Evolutionary conservation across 2,113 vertebrate genomes (phyloP).

Genomic region (Channa maculata): DNA sequence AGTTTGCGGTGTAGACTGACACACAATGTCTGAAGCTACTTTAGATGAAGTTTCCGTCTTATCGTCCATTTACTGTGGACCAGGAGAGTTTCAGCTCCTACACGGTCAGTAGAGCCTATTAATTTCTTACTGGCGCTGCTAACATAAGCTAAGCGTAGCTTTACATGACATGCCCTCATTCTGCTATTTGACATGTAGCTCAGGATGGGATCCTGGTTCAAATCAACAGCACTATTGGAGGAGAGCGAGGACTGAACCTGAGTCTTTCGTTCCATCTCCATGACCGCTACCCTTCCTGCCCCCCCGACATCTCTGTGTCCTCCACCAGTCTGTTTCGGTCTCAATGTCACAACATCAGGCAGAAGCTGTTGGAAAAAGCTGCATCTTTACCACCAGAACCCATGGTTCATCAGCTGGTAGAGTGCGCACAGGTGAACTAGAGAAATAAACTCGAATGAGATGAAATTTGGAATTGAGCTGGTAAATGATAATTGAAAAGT

Average conservation of each 20-base stretch:
- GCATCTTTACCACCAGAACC: slow-evolving; percentile 46
- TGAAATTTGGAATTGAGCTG: no score
- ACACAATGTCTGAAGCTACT: slow-evolving; percentile 75
- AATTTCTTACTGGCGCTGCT: not conserved
- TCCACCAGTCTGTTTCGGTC: slow-evolving; percentile 37
- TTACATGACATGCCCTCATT: not conserved
- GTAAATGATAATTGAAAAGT: no score
- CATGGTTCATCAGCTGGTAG: slow-evolving; percentile 59
- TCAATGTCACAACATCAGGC: slow-evolving; percentile 55
- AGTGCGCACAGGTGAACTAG: slow-evolving; percentile 47
- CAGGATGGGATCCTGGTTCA: slow-evolving; percentile 54
- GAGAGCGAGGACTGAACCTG: slow-evolving; percentile 7
- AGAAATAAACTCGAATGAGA: no score
- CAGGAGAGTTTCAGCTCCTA: slow-evolving; percentile 81
- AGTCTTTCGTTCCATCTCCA: slow-evolving; percentile 51
- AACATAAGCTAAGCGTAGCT: not conserved
- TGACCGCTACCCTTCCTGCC: slow-evolving; percentile 43
- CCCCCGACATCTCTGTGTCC: slow-evolving; percentile 59
- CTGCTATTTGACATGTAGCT: slow-evolving; percentile 13
- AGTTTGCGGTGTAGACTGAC: not conserved
- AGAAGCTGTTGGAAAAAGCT: slow-evolving; percentile 52
- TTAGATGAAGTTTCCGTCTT: slow-evolving; percentile 83
- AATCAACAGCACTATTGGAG: slow-evolving; percentile 30
- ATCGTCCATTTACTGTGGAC: slow-evolving; percentile 86
- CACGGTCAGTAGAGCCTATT: slow-evolving; percentile 32